Base-by-base conservation (phyloP, 2,797 vertebrate genomes). In the Orientallactaga sibirica region DNA sequence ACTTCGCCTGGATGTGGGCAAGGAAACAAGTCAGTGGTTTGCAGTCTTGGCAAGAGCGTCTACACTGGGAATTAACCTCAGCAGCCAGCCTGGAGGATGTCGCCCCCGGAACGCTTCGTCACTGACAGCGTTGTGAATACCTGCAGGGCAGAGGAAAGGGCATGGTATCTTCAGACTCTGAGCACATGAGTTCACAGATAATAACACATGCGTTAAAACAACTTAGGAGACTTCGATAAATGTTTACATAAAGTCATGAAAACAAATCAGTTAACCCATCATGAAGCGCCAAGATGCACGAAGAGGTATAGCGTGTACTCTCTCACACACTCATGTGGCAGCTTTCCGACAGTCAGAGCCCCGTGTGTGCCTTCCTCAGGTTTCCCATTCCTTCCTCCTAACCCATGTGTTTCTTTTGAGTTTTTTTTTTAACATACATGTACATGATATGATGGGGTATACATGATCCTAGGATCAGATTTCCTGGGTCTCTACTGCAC, bases 1-100 rank as follows among this genome's bases (percentile, higher is more conserved):
- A 58, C 89, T 22, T 37, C 27, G 2, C 89, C 78, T 29, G 61
- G 76, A 64, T 19, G 0, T 43, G 0, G 78, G 71, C 41, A 67
- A 5, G 79, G 68, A 67, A 48, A 29, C 20, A 4, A n/a, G 7
- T 14, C 20, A 10, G 96, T 27, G 81, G 89, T 61, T 82, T 68
- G 89, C 92, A 92, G 76, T 92, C 88, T 91, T 66, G 98, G 97
- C 97, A 95, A 94, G 85, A 97, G 96, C 95, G 96, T 27, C 96
- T 96, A 97, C 98, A 98, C 98, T 96, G 98, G 98, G 98, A 94
- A 93, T 98, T 99, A 99, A 98, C 99, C 98, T 99, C 99, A 99
- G 98, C 99, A 99, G 85, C 98, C 99, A 29, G 98, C 82, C 90
- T 97, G 96, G 10, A 98, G 29, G 73, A 94, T 97, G 92, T 11